Evolutionary conservation across 2,797 vertebrate genomes (phyloP), one percentile per base, ranked within the genome.

Genomic region (Sternotherus odoratus): DNA sequence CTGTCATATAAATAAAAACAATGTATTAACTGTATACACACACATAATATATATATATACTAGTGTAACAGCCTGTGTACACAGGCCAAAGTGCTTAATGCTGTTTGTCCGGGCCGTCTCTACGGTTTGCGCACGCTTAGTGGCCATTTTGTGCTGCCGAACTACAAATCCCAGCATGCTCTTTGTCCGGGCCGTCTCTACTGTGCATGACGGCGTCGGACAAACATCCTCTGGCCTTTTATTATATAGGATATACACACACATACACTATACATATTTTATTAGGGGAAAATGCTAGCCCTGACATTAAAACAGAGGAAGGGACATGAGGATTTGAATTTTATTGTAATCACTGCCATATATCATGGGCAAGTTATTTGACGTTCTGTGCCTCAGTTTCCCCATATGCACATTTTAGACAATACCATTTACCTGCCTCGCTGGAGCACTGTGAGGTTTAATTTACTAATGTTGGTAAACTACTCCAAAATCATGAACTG

Each of bases 371-470:
- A 87, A 89, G 8, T 7, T 11, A n/a, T 33, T 75, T 26, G 23
- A 46, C 8, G 21, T 74, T 43, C 24, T 0, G 0, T 77, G 72
- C 56, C 46, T 90, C 46, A 28, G 57, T 23, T 46, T n/a, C 51
- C 46, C 69, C 63, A 77, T 66, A 74, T 60, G 83, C 2, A 4
- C 54, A 77, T 15, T 33, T 88, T 43, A 19, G 82, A 8, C 30
- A 43, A 60, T 33, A 23, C 16, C 3, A 0, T 74, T 92, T 90
- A 75, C 33, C 50, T 91, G 79, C 69, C 82, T 92, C 66, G 26
- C 12, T 30, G 54, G 81, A 93, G 79, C 0, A 0, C 79, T n/a
- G 11, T 54, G 82, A 80, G 72, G 10, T 48, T 86, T 0, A 0
- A 21, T 53, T 79, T 85, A 75, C 88, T 92, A 88, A 17, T 0